Conservation (phyloP, 2,797 vertebrate genomes). For the Eutrigla gurnardus region DNA sequence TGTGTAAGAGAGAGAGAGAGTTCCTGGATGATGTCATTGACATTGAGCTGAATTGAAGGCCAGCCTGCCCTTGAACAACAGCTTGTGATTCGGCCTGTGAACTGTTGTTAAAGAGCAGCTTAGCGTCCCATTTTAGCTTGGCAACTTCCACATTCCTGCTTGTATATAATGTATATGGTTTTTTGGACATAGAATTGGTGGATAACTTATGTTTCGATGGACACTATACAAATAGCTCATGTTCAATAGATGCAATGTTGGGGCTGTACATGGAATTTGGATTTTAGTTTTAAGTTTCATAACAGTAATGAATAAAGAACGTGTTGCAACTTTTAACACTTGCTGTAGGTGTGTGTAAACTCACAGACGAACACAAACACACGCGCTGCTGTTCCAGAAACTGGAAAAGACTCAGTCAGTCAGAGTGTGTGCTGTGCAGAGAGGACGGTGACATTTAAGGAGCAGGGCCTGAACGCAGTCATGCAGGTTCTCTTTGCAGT, state of each 20-base stretch:
- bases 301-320: too few species aligned
- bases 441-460: conserved; percentile 64
- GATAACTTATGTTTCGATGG: background rate
- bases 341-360: background rate
- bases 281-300: too few species aligned
- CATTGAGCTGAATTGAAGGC: background rate
- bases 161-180: background rate
- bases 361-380: background rate
- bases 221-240: background rate
- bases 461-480: conserved; percentile 51
- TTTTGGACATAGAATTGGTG: background rate
- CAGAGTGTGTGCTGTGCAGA: conserved; percentile 6
- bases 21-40: background rate
- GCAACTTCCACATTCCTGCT: background rate
- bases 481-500: conserved; percentile 63
- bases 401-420: conserved; percentile 22
- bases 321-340: too few species aligned
- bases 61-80: background rate
- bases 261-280: too few species aligned
- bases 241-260: background rate
- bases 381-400: background rate
- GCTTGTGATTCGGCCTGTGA: background rate
- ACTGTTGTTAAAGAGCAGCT: background rate
- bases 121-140: background rate
- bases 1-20: too few species aligned